Evolutionary conservation across 2,797 vertebrate genomes (phyloP), one percentile per base, ranked within the genome.

Genomic region (Sebastiscus albofasciatus): DNA sequence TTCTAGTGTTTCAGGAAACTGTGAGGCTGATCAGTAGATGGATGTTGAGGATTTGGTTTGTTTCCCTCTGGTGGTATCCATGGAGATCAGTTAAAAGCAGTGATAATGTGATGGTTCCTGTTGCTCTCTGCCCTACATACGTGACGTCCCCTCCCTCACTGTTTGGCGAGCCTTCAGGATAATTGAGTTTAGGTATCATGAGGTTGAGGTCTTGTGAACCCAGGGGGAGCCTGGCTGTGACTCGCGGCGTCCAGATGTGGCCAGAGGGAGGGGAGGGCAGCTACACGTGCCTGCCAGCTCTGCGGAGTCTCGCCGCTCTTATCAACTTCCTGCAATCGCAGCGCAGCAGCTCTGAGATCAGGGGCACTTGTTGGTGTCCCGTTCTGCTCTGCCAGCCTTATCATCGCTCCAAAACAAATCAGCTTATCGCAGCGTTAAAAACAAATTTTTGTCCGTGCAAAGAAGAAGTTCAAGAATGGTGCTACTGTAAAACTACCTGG

Each of bases 111-210:
- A 77, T 6, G 27, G 29, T 75, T 87, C 62, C 75, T 83, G 73
- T 27, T 66, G 46, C 66, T 68, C 20, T 56, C 39, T 58, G 69
- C 36, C 62, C 77, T 24, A 2, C 76, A 14, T 67, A 70, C 67
- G 36, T 56, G 59, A 68, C 71, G 73, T 84, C 56, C 72, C 49
- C 72, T 72, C 54, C 16, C 31, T 69, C 68, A 79, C 82, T 75
- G 52, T 77, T 79, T 78, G 73, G 68, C 31, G 8, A 79, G 70
- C 72, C 77, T 82, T 73, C 71, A 54, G 77, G 24, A 77, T 89
- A 92, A 90, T 93, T 83, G 70, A 85, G 83, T 95, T 94, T 88
- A 75, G 69, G 60, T 87, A 78, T 92, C 82, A 88, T 87, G 84
- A 86, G 84, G 88, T 77, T 79, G 68, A 82, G 85, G 82, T 91